A percentile compares a stretch with the other conserved stretches of the same genome.
phyloP scores from a whole-genome alignment of 2,888 invertebrate genomes.

The Cenopis cana region DNA sequence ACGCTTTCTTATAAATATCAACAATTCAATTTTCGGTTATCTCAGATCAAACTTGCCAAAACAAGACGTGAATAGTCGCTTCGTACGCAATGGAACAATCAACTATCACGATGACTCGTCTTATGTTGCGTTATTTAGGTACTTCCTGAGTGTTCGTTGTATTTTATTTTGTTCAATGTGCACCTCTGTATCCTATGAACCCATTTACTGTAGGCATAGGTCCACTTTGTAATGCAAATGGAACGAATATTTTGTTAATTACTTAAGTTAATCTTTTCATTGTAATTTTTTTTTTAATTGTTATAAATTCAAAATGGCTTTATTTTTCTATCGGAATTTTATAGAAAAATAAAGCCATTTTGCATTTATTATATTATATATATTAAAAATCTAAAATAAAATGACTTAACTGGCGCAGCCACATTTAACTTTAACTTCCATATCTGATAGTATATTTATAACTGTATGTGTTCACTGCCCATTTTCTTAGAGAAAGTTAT shows the following conservation, averaged over 20 bases:
- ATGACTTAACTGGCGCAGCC: no score
- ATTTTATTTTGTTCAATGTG: conserved; percentile 10
- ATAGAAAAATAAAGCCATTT: no score
- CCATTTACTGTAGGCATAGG: no score
- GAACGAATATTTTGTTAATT: background rate
- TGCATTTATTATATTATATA: no score
- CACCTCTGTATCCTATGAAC: background rate
- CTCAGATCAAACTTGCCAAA: conserved; percentile 41
- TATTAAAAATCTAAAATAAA: no score
- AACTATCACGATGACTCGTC: conserved; percentile 34
- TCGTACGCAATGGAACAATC: conserved; percentile 33
- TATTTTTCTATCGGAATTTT: no score
- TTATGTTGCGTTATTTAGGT: conserved; percentile 21
- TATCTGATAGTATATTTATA: background rate
- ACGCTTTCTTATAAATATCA: conserved; percentile 45
- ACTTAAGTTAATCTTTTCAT: no score
- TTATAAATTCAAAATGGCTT: no score
- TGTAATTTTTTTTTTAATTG: no score
- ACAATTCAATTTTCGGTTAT: conserved; percentile 45
- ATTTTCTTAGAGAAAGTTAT: conserved; percentile 18
- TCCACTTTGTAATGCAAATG: background rate
- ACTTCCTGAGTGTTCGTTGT: conserved; percentile 20
- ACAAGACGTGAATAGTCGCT: conserved; percentile 37
- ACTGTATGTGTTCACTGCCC: background rate
- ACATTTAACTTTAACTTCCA: no score